These are phyloP conservation scores for Agrotis segetum DNA, from an alignment of 2,888 invertebrate species.

Conservation along the genomic window DNA sequence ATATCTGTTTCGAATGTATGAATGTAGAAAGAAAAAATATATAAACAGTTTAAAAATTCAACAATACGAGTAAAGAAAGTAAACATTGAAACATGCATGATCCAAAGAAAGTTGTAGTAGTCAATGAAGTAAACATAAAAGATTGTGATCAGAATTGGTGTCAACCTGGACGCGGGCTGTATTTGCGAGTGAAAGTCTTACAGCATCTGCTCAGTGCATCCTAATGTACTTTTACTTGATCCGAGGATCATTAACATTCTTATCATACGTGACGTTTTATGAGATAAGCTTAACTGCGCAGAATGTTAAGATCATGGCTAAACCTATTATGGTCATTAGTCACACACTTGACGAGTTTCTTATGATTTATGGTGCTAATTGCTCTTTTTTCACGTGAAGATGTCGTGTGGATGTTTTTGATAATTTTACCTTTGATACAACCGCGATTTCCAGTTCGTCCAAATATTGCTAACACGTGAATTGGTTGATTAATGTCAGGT, in stretches of 20 bases:
- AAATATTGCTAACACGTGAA: constrained; percentile 30
- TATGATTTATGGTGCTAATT: constrained; percentile 48
- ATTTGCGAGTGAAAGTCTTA: constrained; percentile 70
- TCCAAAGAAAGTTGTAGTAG: constrained; percentile 44
- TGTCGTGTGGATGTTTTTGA: constrained; percentile 17
- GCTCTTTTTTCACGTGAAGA: constrained; percentile 24
- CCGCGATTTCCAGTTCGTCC: constrained; percentile 9
- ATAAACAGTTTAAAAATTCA: neutral
- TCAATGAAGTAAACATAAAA: constrained; percentile 50
- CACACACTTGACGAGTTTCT: constrained; percentile 41
- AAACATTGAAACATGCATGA: constrained; percentile 16
- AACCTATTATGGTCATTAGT: constrained; percentile 59
- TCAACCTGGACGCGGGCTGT: constrained; percentile 68
- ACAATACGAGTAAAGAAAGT: constrained; percentile 13
- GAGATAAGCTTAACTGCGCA: constrained; percentile 68
- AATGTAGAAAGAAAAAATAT: no score
- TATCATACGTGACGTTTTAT: constrained; percentile 54
- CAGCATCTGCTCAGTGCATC: constrained; percentile 69
- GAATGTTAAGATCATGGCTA: constrained; percentile 75
- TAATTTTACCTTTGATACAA: constrained; percentile 44
- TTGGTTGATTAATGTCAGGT: constrained; percentile 16
- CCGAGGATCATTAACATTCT: constrained; percentile 49
- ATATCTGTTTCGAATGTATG: neutral
- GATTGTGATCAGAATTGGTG: constrained; percentile 67
- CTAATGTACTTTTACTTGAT: constrained; percentile 69